Evolutionary conservation across 2,113 vertebrate genomes (phyloP), one percentile per base, ranked within the genome.

Genomic region (Xenotilapia flavipinnis): DNA sequence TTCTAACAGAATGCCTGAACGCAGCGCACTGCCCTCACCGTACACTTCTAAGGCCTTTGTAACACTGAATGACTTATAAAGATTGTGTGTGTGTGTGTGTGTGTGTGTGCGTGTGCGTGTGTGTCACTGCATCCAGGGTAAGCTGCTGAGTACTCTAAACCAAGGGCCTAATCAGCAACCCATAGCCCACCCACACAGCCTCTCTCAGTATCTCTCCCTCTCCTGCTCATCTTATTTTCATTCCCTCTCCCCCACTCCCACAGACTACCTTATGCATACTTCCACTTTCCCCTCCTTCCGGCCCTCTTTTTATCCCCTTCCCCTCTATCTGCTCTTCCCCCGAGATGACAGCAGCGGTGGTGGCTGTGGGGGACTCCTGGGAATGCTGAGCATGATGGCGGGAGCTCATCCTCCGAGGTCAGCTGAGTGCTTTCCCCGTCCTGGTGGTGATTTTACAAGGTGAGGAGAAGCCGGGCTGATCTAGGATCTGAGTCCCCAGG

Each of bases 161-260:
- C 90, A 56, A 90, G 88, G 92, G 91, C 90, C 95, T 94, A 95
- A 96, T 95, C 95, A 96, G 92, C 93, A 92, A 91, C 94, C 92
- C 81, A 81, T 86, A 91, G 93, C 90, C 93, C 94, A 91, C 95
- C 94, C 91, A 94, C 92, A 89, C 91, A 92, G 90, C 87, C 81
- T 87, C 91, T 89, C 83, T 86, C 51, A 75, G 73, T 79, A 83
- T 84, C 91, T 87, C 87, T 87, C 84, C 54, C 55, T 73, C 80
- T 70, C 38, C 90, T 85, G 80, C 86, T 91, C 90, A 81, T 94
- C 86, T 92, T 86, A 82, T 84, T 94, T 84, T 73, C 89, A 87
- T 54, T 85, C 84, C 85, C 82, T 87, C 77, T 62, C 85, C 81
- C 88, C 77, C 77, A 70, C 54, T 13, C 65, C 5, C 38, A 23